Evolutionary conservation across 2,797 vertebrate genomes (phyloP), one percentile per base, ranked within the genome.

Genomic region (Neostethus bicornis): DNA sequence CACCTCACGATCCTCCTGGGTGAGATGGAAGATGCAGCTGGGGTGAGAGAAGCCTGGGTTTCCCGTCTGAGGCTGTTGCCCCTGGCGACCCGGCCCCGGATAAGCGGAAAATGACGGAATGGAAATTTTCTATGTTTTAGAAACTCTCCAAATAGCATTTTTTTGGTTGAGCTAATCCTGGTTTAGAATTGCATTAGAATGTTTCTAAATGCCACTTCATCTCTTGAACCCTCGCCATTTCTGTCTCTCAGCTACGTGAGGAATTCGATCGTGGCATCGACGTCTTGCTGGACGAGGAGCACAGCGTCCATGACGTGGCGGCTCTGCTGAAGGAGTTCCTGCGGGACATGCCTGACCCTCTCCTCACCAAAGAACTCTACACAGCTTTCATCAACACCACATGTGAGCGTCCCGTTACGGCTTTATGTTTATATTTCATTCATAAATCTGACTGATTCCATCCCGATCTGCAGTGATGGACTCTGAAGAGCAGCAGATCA

Each of bases 261-360:
- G 95, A 97, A 84, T 98, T 97, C 79, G 96, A 97, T 74, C 94
- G 95, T 4, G 96, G 96, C 0, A 12, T 95, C 1, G 95, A 97
- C 23, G 93, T 96, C 47, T 86, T 87, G 37, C 82, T 97, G 77
- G 95, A 97, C 0, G 95, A 96, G 71, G 96, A 98, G 71, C 92
- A 96, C 82, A 97, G 96, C 58, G 93, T 96, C 52, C 96, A 98
- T 9, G 96, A 98, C 5, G 93, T 97, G 77, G 95, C 96, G 4
- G 96, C 96, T 44, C 90, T 98, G 59, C 68, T 98, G 60, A 98
- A 98, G 77, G 96, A 97, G 87, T 98, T 98, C 84, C 93, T 98
- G 39, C 91, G 96, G 68, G 96, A 97, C 88, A 95, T 98, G 93
- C 94, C 95, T 0, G 96, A 98, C 85, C 95, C 96, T 0, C 93